phyloP scores from a whole-genome alignment of 2,888 invertebrate species.

The Leucophenga maculata region DNA sequence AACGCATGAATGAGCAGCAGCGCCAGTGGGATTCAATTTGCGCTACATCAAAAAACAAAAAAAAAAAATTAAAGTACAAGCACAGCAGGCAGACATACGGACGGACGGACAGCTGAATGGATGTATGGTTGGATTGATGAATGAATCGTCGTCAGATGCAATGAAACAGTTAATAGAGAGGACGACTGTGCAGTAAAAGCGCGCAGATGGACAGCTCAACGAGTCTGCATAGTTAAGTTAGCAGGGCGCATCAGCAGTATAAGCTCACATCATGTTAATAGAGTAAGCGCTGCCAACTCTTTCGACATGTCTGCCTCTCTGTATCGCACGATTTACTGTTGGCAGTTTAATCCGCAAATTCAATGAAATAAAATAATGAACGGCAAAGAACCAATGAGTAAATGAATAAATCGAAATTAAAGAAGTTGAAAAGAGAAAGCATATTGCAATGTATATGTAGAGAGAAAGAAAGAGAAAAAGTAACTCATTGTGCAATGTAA shows the following conservation, averaged over 20 bases:
- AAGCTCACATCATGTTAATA: not conserved
- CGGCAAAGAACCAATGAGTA: not conserved
- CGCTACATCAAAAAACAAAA: not conserved
- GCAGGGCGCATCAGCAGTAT: no score
- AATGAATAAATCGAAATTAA: not conserved
- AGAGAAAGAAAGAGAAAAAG: no score
- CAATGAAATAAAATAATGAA: constrained; percentile 26
- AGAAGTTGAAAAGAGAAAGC: not conserved
- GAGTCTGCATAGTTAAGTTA: no score
- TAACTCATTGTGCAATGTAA: no score
- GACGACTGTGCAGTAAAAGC: no score
- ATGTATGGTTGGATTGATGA: no score
- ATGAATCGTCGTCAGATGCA: no score
- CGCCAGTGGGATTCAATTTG: constrained; percentile 12
- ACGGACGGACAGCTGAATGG: not conserved
- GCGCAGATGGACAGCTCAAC: no score
- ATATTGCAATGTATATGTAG: no score
- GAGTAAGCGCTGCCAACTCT: not conserved
- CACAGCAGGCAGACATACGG: not conserved
- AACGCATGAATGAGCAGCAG: not conserved
- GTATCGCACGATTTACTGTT: not conserved
- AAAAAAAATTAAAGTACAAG: not conserved
- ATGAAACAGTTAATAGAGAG: no score
- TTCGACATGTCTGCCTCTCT: no score
- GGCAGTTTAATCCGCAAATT: constrained; percentile 19